Base-by-base conservation (phyloP, 2,888 invertebrate genomes). In the Hedya salicella region DNA sequence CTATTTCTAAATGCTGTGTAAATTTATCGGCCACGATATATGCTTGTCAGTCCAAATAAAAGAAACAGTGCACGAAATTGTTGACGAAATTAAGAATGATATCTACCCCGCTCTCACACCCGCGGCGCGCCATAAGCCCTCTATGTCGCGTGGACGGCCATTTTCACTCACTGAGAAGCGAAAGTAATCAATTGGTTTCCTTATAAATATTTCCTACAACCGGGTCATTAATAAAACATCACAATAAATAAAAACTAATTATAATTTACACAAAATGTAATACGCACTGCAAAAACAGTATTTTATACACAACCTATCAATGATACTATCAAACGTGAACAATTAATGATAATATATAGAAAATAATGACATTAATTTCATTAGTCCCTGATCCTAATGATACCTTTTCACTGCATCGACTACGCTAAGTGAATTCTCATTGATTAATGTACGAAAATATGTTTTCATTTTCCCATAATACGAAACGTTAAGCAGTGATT, bases 241-340 rank as follows among this genome's bases (percentile, higher is more conserved):
- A 87, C 87, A 87, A 87, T 87, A 87, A 88, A 87, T 87, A 85
- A 79, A 84, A 63, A 65, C 56, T 62, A 80, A 82, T 82, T 81
- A 82, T 74, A 77, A 74, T 78, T 79, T 80, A 83, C 75, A 77
- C 71, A 65, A 73, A 78, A 76, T 75, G 75, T 78, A 78, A 78
- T 72, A 73, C 73, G 75, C 73, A 73, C 78, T 75, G 78, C 68
- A 53, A 59, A 67, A 49, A 61, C 77, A 80, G 79, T 72, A 77
- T 68, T 72, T 77, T 79, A 80, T 82, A 82, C 86, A 87, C 87
- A 87, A 87, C 87, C 87, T 80, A 83, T 75, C 68, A 67, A 71
- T 70, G 75, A 75, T 71, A 78, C 73, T 66, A 61, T 60, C 66
- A 66, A 68, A 68, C 72, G 68, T 71, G 72, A 72, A 69, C 69